These are phyloP conservation scores for Scaptodrosophila lebanonensis DNA, from an alignment of 1,140 invertebrate species.

Conservation along the genomic window DNA sequence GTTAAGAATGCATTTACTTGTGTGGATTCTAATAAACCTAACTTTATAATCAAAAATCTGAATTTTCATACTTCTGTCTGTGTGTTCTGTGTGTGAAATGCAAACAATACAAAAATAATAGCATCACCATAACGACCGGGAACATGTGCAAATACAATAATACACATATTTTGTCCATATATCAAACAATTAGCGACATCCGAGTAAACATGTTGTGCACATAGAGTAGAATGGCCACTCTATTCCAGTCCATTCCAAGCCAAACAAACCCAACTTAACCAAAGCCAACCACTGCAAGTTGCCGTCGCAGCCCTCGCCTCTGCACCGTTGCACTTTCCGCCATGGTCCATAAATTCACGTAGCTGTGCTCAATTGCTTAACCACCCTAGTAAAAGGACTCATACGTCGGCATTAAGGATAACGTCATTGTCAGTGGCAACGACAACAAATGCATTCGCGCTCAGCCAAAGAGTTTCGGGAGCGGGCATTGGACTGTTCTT, in stretches of 20 bases:
- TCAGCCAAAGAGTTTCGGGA: no score
- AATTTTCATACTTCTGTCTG: no score
- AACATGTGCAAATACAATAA: slow-evolving; percentile 17
- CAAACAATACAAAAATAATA: slow-evolving; percentile 30
- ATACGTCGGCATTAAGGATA: slow-evolving; percentile 20
- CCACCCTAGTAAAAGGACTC: slow-evolving; percentile 27
- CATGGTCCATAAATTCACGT: slow-evolving; percentile 66
- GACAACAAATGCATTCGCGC: not conserved
- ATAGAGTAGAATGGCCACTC: slow-evolving; percentile 28
- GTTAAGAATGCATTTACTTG: no score
- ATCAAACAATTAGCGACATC: slow-evolving; percentile 67
- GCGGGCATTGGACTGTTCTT: slow-evolving; percentile 21
- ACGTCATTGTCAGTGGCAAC: slow-evolving; percentile 25
- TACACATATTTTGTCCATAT: slow-evolving; percentile 42
- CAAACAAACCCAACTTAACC: not conserved
- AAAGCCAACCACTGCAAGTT: slow-evolving; percentile 14
- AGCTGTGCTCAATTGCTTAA: slow-evolving; percentile 47
- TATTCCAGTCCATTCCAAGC: slow-evolving; percentile 3
- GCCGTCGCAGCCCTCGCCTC: slow-evolving; percentile 12
- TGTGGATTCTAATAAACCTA: no score
- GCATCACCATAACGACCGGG: slow-evolving; percentile 52
- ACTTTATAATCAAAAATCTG: no score
- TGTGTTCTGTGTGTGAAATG: no score
- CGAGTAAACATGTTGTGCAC: slow-evolving; percentile 45
- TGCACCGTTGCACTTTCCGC: slow-evolving; percentile 53